Evolutionary conservation across 2,888 invertebrate species (phyloP).

Genomic region (Thera britannica): DNA sequence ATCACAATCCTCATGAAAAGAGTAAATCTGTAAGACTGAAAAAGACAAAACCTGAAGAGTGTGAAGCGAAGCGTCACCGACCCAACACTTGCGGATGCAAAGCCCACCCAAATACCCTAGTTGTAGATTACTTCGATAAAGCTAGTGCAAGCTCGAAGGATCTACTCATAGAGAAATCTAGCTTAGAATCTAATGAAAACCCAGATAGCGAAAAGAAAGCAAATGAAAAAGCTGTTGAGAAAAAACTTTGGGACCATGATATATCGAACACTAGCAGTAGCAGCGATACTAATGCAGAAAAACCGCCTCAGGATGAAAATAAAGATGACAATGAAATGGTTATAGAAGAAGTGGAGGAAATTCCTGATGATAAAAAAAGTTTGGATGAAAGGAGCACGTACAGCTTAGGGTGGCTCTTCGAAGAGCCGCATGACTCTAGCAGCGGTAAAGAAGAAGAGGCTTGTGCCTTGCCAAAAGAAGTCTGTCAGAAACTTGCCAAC

Average conservation of each 20-base stretch:
- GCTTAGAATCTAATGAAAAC: conserved; percentile 81
- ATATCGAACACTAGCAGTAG: conserved; percentile 86
- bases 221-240: conserved; percentile 58
- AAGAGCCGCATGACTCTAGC: conserved; percentile 57
- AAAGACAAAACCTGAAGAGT: conserved; percentile 70
- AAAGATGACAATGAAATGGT: conserved; percentile 56
- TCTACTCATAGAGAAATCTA: conserved; percentile 86
- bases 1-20: conserved; percentile 61
- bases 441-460: conserved; percentile 58
- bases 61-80: conserved; percentile 61
- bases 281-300: conserved; percentile 80
- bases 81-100: conserved; percentile 68
- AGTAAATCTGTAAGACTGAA: conserved; percentile 75
- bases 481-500: conserved; percentile 65
- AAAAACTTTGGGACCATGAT: conserved; percentile 81
- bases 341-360: conserved; percentile 64
- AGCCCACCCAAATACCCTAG: conserved; percentile 48
- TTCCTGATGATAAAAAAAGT: conserved; percentile 67
- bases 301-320: conserved; percentile 54
- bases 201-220: conserved; percentile 54
- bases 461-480: conserved; percentile 59
- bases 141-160: conserved; percentile 90
- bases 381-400: conserved; percentile 77
- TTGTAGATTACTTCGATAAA: conserved; percentile 84
- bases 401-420: conserved; percentile 80